A percentile compares a stretch with the other conserved stretches of the same genome.
phyloP scores from a whole-genome alignment of 2,113 vertebrate species.

The Calidris pygmaea region DNA sequence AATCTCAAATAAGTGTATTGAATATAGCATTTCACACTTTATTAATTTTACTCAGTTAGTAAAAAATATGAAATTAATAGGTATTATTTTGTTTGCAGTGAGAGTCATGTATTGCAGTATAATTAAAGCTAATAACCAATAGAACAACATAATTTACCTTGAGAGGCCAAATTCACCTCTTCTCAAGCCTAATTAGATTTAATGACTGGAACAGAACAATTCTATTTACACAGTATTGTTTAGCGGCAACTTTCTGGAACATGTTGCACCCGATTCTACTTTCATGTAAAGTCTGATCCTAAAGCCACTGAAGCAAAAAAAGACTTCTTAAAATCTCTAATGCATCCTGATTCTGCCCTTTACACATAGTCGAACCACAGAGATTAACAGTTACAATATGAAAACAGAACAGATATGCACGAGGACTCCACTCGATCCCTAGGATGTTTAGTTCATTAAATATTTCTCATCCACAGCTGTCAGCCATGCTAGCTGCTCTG shows the following conservation, averaged over 20 bases:
- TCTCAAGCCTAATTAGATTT: slow-evolving; percentile 29
- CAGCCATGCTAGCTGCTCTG: not conserved
- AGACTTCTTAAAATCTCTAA: not conserved
- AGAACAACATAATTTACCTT: not conserved
- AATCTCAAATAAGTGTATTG: not conserved
- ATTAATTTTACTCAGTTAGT: not conserved
- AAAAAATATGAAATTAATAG: not conserved
- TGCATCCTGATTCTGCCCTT: not conserved
- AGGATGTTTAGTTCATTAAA: not conserved
- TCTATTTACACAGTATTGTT: slow-evolving; percentile 7
- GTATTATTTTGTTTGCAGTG: not conserved
- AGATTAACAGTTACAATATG: not conserved
- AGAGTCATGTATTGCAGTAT: not conserved
- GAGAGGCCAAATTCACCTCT: slow-evolving; percentile 16
- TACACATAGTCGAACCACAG: not conserved
- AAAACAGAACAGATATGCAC: not conserved
- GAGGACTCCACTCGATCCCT: not conserved
- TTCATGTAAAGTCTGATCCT: not conserved
- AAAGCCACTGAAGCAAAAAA: not conserved
- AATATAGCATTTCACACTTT: not conserved
- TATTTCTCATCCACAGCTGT: not conserved
- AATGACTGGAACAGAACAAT: slow-evolving; percentile 44
- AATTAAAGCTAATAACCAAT: not conserved
- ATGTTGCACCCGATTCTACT: not conserved
- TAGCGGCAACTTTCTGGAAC: not conserved